Conservation (phyloP, 1,140 invertebrate genomes). For the Drosophila nasuta region DNA sequence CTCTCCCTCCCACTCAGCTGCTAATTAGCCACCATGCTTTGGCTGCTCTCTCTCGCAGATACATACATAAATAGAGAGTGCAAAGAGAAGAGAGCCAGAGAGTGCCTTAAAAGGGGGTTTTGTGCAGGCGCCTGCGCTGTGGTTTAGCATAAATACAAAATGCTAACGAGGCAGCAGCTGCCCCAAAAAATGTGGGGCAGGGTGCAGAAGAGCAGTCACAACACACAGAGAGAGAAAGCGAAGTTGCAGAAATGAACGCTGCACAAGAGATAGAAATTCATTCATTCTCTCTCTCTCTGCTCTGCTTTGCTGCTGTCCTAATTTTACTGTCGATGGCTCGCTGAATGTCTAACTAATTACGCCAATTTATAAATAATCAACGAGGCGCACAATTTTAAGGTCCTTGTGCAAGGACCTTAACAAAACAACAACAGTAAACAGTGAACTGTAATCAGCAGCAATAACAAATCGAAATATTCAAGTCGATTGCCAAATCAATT, state of each 20-base stretch:
- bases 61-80: conserved; percentile 47
- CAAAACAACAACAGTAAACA: background rate
- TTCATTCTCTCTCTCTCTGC: conserved; percentile 13
- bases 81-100: conserved; percentile 29
- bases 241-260: conserved; percentile 74
- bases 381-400: conserved; percentile 66
- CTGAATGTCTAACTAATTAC: conserved; percentile 71
- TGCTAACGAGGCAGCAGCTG: conserved; percentile 34
- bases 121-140: conserved; percentile 42
- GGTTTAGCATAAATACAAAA: conserved; percentile 39
- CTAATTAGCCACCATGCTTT: conserved; percentile 34
- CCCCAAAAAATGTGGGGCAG: conserved; percentile 7
- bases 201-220: conserved; percentile 18
- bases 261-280: conserved; percentile 42
- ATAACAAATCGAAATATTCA: background rate
- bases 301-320: conserved; percentile 47
- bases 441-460: background rate
- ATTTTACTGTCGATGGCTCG: conserved; percentile 44
- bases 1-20: background rate
- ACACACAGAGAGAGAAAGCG: conserved; percentile 32
- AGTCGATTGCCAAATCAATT: conserved; percentile 21
- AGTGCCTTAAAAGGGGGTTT: conserved; percentile 23
- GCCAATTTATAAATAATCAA: conserved; percentile 77
- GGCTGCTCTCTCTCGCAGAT: conserved; percentile 26
- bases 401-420: conserved; percentile 64